Conservation (phyloP, 2,888 invertebrate genomes). For the Pheosia tremula region DNA sequence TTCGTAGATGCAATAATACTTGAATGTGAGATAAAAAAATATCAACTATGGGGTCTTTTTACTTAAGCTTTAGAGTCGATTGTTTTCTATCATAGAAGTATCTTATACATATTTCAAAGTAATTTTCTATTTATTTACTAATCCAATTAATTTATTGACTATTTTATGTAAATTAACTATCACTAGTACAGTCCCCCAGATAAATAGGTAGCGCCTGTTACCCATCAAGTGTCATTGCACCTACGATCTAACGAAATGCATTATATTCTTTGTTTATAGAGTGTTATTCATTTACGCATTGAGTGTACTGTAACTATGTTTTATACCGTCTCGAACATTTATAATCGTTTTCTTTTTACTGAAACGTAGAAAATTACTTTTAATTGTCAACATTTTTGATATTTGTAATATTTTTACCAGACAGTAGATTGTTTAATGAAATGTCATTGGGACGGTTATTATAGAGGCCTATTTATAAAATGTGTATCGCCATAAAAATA, state of each 20-base stretch:
- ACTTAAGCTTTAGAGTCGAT: background rate
- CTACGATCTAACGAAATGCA: slow-evolving; percentile 24
- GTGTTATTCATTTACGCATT: slow-evolving; percentile 39
- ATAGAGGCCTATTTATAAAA: slow-evolving; percentile 36
- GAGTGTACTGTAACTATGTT: slow-evolving; percentile 26
- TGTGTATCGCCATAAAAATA: background rate
- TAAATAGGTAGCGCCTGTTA: background rate
- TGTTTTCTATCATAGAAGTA: background rate
- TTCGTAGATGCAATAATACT: slow-evolving; percentile 36
- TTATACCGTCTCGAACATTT: slow-evolving; percentile 30
- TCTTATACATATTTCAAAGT: background rate
- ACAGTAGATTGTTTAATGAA: slow-evolving; percentile 12
- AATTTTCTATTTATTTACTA: slow-evolving; percentile 3
- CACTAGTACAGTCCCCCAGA: slow-evolving; percentile 3
- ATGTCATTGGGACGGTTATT: slow-evolving; percentile 22
- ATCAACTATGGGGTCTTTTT: background rate
- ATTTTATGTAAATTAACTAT: background rate
- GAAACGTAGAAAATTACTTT: slow-evolving; percentile 11
- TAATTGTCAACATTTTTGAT: background rate
- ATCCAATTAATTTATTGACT: slow-evolving; percentile 3
- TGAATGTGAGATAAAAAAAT: background rate
- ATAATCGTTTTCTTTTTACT: slow-evolving; percentile 9
- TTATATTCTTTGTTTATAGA: slow-evolving; percentile 36
- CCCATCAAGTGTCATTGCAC: slow-evolving; percentile 21
- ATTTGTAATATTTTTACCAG: background rate